Conservation (phyloP, 2,888 invertebrate genomes). For the Chironomus tentans region DNA sequence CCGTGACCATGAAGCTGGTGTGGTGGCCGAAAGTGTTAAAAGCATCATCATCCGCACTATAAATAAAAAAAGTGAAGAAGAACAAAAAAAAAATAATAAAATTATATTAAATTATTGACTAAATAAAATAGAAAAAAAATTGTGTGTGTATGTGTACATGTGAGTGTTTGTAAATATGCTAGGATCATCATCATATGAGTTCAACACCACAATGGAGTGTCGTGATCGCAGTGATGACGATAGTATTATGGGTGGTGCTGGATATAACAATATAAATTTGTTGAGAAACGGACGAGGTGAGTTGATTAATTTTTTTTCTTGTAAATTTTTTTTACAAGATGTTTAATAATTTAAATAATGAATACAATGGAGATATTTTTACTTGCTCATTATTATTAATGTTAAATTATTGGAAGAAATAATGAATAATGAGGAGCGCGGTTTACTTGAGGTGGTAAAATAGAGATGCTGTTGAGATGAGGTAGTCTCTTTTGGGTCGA, state of each 20-base stretch:
- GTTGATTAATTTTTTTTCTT: no score
- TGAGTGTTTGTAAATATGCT: not conserved
- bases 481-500: no score
- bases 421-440: no score
- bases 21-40: no score
- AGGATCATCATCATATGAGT: conserved; percentile 37
- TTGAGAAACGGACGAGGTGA: conserved; percentile 16
- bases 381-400: not conserved
- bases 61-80: not conserved
- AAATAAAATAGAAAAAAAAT: no score
- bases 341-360: not conserved
- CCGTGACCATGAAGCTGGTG: no score
- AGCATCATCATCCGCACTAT: not conserved
- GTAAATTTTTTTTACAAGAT: no score
- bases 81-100: not conserved
- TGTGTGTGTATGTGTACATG: no score
- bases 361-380: not conserved
- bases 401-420: no score
- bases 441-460: no score
- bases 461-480: no score
- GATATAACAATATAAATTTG: conserved; percentile 15
- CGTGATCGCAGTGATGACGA: conserved; percentile 33
- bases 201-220: conserved; percentile 43
- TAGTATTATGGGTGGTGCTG: conserved; percentile 9
- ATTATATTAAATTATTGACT: no score